Percentiles rank a stretch among this genome's conserved stretches.
Conservation (phyloP, 2,113 vertebrate genomes). For the Halcyon senegalensis region DNA sequence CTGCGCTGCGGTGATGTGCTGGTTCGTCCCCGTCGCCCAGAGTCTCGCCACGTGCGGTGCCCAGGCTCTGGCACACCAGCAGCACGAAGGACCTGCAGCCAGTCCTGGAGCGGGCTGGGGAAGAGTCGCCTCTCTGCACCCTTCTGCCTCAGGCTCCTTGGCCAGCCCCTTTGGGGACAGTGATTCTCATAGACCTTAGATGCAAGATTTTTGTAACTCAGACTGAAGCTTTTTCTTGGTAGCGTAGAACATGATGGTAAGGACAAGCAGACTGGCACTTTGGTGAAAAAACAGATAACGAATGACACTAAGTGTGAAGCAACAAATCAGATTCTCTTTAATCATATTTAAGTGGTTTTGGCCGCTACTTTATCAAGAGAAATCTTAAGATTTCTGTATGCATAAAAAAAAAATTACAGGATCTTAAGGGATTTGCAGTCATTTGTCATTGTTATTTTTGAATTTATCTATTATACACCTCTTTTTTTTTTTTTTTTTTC, state of each 20-base stretch:
- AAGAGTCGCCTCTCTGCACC: fast-evolving
- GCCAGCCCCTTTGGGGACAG: neutral
- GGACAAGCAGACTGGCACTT: neutral
- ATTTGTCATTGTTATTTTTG: neutral
- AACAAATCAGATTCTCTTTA: neutral
- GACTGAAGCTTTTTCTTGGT: neutral
- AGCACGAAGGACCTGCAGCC: neutral
- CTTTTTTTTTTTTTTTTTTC: neutral
- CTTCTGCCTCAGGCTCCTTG: neutral
- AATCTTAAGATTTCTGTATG: neutral
- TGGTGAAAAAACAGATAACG: neutral
- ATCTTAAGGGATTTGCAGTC: neutral
- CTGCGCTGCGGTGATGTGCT: fast-evolving
- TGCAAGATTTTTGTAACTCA: neutral
- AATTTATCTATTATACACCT: neutral
- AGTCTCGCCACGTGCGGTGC: fast-evolving
- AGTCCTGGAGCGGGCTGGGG: neutral
- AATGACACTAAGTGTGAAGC: neutral
- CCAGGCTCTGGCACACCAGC: neutral
- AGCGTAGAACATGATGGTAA: neutral
- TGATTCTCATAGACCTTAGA: neutral
- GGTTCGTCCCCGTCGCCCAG: fast-evolving
- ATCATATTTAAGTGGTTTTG: neutral
- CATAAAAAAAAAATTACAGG: neutral
- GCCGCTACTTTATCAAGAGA: neutral